Conservation (phyloP, 2,113 vertebrate genomes). For the Pelvicachromis taeniatus region DNA sequence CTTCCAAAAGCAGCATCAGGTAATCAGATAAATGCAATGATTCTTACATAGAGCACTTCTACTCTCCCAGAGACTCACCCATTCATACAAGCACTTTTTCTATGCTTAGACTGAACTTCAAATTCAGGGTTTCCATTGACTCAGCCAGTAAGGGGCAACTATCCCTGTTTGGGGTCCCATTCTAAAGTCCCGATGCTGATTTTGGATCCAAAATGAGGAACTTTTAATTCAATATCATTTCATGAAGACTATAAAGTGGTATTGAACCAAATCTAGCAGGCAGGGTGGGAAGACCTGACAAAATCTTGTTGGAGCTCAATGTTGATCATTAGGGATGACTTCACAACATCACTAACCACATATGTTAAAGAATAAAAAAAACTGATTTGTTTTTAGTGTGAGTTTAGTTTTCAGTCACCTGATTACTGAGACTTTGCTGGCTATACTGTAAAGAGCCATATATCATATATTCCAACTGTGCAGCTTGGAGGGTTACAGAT, state of each 20-base stretch:
- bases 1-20: neutral
- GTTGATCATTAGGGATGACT: neutral
- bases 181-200: too few species aligned
- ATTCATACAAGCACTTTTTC: neutral
- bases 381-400: neutral
- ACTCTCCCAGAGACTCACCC: neutral
- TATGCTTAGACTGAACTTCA: neutral
- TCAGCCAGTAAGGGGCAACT: neutral
- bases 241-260: too few species aligned
- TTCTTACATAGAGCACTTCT: neutral
- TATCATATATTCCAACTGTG: neutral
- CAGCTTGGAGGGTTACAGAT: fast-evolving
- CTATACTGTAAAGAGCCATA: neutral
- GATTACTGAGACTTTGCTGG: neutral
- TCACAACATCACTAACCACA: neutral
- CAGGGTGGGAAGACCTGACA: too few species aligned
- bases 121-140: fast-evolving
- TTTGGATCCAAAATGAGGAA: too few species aligned
- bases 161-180: too few species aligned
- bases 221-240: too few species aligned
- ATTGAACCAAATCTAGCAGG: too few species aligned
- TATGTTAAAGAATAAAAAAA: neutral
- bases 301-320: neutral
- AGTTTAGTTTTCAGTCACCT: neutral
- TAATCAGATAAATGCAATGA: neutral